Evolutionary conservation across 2,888 invertebrate species (phyloP), one percentile per base, ranked within the genome.

Genomic region (Rhamphomyia laevipes): DNA sequence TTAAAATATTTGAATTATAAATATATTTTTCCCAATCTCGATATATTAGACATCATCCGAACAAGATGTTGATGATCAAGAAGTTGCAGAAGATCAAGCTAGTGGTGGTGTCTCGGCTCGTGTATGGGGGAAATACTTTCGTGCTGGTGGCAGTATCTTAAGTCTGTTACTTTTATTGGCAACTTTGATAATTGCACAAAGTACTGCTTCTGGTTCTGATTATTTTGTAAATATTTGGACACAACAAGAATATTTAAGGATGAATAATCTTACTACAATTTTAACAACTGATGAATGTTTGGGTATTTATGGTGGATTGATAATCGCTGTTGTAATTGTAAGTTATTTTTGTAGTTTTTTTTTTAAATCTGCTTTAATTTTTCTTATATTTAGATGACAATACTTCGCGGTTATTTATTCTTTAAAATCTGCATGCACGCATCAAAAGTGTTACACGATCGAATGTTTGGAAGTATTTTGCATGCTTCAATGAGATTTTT

Each of bases 401-500:
- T 78, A 10, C 70, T 76, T 7, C 73, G 84, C 13, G 81, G 80
- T 0, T 75, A 78, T 56, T 72, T 81, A 58, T 86, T 85, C 69
- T 86, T 88, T 67, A 77, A 77, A 59, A 74, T 83, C 13, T 86
- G 84, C 65, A 83, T 86, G 77, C 78, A 76, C 12, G 79, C 89
- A 0, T 87, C 89, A 0, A 76, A 78, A 53, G 78, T 76, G 51
- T 75, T 94, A 3, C 93, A 94, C 66, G 80, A 85, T 59, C 74
- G 73, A n/a, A 92, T 93, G 90, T 91, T 93, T 67, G 71, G 76
- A 42, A 78, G 83, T 44, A 77, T 93, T 59, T 72, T 91, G 7
- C 74, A 81, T 54, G 80, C 87, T 0, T 82, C 83, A 0, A 86
- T 91, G 78, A 69, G 79, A 15, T 94, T 94, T 73, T 94, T 93